phyloP scores from a whole-genome alignment of 2,888 invertebrate genomes.

The Limenitis arthemis region DNA sequence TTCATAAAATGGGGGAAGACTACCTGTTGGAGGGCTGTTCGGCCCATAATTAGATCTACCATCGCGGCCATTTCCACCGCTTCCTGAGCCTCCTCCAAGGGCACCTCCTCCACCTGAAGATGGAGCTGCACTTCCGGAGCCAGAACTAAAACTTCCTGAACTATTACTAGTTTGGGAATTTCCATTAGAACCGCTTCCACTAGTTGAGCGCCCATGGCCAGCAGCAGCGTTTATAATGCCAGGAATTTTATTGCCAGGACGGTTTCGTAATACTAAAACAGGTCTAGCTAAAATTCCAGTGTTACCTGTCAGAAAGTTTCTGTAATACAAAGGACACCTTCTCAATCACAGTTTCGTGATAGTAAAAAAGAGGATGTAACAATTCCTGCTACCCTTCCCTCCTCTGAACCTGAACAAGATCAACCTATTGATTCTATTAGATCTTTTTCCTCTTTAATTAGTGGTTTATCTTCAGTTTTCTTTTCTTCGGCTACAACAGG shows the following conservation, averaged over 20 bases:
- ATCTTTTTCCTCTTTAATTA: conserved; percentile 77
- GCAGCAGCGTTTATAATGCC: conserved; percentile 82
- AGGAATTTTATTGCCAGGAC: conserved; percentile 72
- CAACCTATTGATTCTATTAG: conserved; percentile 87
- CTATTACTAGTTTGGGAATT: conserved; percentile 67
- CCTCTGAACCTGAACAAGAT: conserved; percentile 81
- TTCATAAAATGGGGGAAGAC: conserved; percentile 91
- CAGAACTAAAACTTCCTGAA: conserved; percentile 68
- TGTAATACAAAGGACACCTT: conserved; percentile 87
- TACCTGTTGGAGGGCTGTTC: conserved; percentile 89
- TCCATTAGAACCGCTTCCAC: conserved; percentile 68
- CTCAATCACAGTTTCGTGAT: conserved; percentile 62
- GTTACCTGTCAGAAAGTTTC: conserved; percentile 81
- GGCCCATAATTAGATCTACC: conserved; percentile 90
- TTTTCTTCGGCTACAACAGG: conserved; percentile 72
- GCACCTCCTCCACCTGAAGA: conserved; percentile 74
- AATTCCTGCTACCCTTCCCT: conserved; percentile 63
- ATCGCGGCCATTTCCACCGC: conserved; percentile 84
- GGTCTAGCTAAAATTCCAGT: conserved; percentile 71
- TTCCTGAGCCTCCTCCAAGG: conserved; percentile 79
- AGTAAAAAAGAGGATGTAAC: conserved; percentile 67
- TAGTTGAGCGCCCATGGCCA: conserved; percentile 82
- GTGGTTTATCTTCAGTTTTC: conserved; percentile 62
- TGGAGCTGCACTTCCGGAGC: conserved; percentile 69
- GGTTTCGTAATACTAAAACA: conserved; percentile 68